phyloP scores from a whole-genome alignment of 2,888 invertebrate species.

The Phasia obesa region DNA sequence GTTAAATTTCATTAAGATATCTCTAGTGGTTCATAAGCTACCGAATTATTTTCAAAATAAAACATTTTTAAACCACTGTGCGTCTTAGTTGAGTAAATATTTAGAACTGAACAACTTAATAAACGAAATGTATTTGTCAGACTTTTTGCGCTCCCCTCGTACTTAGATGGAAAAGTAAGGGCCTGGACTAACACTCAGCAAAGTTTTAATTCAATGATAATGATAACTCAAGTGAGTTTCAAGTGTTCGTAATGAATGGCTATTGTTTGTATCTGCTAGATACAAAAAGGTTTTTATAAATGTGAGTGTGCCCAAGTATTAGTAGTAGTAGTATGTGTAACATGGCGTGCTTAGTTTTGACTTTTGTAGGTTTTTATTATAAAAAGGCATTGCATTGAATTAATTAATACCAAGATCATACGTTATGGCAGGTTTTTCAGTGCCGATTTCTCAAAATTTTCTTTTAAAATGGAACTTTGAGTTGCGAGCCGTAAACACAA shows the following conservation, averaged over 20 bases:
- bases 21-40: no score
- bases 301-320: conserved; percentile 15
- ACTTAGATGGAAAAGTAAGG: neutral
- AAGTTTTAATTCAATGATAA: conserved; percentile 24
- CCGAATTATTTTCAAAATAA: no score
- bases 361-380: conserved; percentile 58
- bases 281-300: conserved; percentile 19
- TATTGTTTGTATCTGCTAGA: conserved; percentile 26
- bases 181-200: conserved; percentile 1
- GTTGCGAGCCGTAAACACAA: conserved; percentile 30
- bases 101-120: no score
- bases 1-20: no score
- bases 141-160: no score
- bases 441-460: conserved; percentile 34
- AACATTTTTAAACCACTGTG: no score
- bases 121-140: no score
- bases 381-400: conserved; percentile 62
- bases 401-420: conserved; percentile 67
- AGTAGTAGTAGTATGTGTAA: conserved; percentile 36
- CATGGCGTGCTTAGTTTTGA: conserved; percentile 53
- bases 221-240: conserved; percentile 34
- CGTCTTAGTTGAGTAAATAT: no score
- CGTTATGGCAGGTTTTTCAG: conserved; percentile 21
- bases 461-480: conserved; percentile 34
- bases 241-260: neutral